phyloP scores from a whole-genome alignment of 2,888 invertebrate species.

The Morpho deidamia region DNA sequence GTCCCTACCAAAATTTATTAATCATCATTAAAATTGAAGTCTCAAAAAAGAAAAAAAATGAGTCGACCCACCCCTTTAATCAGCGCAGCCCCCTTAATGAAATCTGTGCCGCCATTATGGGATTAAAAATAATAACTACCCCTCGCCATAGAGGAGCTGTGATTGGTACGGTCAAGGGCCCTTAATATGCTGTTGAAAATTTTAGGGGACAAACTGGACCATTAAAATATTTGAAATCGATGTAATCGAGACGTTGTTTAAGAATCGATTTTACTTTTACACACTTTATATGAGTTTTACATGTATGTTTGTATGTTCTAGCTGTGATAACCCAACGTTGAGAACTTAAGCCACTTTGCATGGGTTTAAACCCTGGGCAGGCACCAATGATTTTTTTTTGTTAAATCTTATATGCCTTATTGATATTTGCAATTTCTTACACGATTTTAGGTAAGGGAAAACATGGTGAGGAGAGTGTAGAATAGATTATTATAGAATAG shows the following conservation, averaged over 20 bases:
- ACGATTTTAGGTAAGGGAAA: too few species aligned
- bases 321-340: too few species aligned
- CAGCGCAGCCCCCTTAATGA: slow-evolving; percentile 68
- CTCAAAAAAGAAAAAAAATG: slow-evolving; percentile 38
- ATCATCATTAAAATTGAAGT: slow-evolving; percentile 28
- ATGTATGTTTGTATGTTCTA: too few species aligned
- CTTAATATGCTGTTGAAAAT: slow-evolving; percentile 60
- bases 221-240: neutral
- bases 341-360: too few species aligned
- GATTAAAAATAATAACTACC: slow-evolving; percentile 77
- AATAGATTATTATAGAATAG: too few species aligned
- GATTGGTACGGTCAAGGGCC: slow-evolving; percentile 48
- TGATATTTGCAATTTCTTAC: too few species aligned
- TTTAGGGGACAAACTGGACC: slow-evolving; percentile 20
- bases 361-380: too few species aligned
- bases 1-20: slow-evolving; percentile 4
- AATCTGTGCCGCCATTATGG: slow-evolving; percentile 76
- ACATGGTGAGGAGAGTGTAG: too few species aligned
- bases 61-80: slow-evolving; percentile 63
- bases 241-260: neutral
- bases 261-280: too few species aligned
- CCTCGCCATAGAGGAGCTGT: slow-evolving; percentile 39
- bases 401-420: too few species aligned
- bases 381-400: too few species aligned
- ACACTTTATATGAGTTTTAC: too few species aligned